A percentile compares a stretch with the other conserved stretches of the same genome.
Conservation (phyloP, 2,113 vertebrate genomes). For the Phalacrocorax pelagicus region DNA sequence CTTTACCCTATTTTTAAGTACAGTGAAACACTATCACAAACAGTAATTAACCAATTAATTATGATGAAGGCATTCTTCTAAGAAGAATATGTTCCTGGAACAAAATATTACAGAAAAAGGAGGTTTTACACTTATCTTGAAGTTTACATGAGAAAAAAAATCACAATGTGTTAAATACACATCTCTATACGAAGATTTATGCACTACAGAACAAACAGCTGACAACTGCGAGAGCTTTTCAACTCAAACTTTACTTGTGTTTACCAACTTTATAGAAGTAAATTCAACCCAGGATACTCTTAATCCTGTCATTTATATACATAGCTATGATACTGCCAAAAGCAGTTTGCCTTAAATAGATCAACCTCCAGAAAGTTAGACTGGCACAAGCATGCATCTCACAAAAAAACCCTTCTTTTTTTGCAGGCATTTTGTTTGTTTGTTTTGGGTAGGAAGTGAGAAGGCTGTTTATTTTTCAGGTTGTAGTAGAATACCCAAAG, state of each 20-base stretch:
- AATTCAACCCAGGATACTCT: background rate
- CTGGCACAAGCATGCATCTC: background rate
- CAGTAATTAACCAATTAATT: background rate
- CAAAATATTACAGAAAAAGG: background rate
- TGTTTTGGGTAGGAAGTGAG: background rate
- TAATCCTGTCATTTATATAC: background rate
- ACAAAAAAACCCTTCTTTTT: background rate
- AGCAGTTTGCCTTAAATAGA: background rate
- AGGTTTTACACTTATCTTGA: background rate
- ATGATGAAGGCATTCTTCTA: background rate
- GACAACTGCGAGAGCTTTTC: background rate
- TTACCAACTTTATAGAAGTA: background rate
- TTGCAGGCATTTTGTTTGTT: background rate
- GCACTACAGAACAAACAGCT: background rate
- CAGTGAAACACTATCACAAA: background rate
- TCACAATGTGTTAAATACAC: background rate
- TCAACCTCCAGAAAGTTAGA: background rate
- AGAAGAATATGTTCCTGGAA: background rate
- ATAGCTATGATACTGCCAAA: background rate
- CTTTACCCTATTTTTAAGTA: background rate
- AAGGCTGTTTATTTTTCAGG: background rate
- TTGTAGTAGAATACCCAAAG: background rate
- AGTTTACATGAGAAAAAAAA: background rate
- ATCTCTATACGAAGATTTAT: background rate
- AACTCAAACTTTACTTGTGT: background rate